Evolutionary conservation across 2,113 vertebrate species (phyloP).

Genomic region (Coptodon bakossiorum): DNA sequence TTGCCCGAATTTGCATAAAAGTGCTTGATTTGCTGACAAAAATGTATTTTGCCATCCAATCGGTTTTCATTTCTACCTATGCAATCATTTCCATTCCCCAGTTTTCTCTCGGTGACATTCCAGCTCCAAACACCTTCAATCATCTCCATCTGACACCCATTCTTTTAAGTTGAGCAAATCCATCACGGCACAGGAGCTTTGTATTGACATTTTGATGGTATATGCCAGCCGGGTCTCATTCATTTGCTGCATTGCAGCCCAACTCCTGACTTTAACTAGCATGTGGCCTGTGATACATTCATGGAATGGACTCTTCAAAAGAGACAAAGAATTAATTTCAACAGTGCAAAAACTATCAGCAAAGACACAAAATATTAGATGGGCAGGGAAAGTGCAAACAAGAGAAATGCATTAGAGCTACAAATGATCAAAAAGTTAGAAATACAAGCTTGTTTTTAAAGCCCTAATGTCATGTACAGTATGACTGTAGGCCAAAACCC

Average conservation of each 20-base stretch:
- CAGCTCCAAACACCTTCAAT: conserved; percentile 24
- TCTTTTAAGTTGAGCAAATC: conserved; percentile 28
- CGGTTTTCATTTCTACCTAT: conserved; percentile 44
- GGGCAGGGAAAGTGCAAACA: neutral
- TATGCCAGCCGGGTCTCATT: neutral
- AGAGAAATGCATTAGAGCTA: neutral
- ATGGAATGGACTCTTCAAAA: neutral
- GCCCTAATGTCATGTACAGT: neutral
- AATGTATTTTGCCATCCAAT: conserved; percentile 47
- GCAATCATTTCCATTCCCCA: conserved; percentile 39
- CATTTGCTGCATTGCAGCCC: neutral
- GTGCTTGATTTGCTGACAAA: conserved; percentile 47
- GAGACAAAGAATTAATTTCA: neutral
- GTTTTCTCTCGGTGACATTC: conserved; percentile 22
- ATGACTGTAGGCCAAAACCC: neutral
- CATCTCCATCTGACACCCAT: conserved; percentile 21
- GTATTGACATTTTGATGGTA: conserved; percentile 15
- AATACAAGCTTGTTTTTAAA: neutral
- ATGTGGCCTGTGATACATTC: neutral
- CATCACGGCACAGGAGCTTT: conserved; percentile 10
- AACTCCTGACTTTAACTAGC: conserved; percentile 25
- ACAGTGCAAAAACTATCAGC: neutral
- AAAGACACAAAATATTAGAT: neutral
- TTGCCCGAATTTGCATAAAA: conserved; percentile 53
- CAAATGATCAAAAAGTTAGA: neutral